Evolutionary conservation across 2,888 invertebrate species (phyloP).

Genomic region (Aleiodes leptofemur): DNA sequence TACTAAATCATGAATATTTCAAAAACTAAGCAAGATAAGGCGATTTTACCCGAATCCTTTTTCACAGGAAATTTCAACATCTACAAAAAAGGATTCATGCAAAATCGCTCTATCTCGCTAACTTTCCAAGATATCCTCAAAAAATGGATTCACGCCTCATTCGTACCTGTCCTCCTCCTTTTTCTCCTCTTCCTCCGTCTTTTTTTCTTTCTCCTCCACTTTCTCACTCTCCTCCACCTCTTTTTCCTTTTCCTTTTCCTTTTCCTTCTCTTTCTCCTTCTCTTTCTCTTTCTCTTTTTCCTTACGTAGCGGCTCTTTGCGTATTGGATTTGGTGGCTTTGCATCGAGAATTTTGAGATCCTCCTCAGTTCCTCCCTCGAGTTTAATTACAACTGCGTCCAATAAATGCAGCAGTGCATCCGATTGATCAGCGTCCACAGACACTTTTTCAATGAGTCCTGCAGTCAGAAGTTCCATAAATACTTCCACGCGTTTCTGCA

Average conservation of each 20-base stretch:
- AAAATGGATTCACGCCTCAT: no score
- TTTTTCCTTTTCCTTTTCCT: slow-evolving; percentile 57
- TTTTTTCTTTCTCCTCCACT: slow-evolving; percentile 38
- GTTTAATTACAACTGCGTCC: slow-evolving; percentile 96
- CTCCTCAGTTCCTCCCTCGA: slow-evolving; percentile 94
- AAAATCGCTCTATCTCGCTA: no score
- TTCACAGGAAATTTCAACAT: no score
- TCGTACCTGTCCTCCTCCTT: slow-evolving; percentile 26
- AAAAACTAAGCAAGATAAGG: neutral
- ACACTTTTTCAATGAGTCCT: slow-evolving; percentile 85
- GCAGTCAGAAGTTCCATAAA: slow-evolving; percentile 89
- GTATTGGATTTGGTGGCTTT: slow-evolving; percentile 64
- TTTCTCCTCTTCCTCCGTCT: slow-evolving; percentile 32
- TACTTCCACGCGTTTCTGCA: slow-evolving; percentile 89
- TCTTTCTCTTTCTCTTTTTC: slow-evolving; percentile 65
- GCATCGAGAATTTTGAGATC: slow-evolving; percentile 91
- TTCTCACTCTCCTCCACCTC: slow-evolving; percentile 42
- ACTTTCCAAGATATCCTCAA: no score
- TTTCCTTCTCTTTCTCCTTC: slow-evolving; percentile 30
- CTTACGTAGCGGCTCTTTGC: slow-evolving; percentile 55
- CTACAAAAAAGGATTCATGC: no score
- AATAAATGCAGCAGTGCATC: slow-evolving; percentile 90
- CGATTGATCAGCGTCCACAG: slow-evolving; percentile 90
- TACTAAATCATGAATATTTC: neutral
- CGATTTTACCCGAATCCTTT: no score